Evolutionary conservation across 2,888 invertebrate species (phyloP).

Genomic region (Masnerella sp.): DNA sequence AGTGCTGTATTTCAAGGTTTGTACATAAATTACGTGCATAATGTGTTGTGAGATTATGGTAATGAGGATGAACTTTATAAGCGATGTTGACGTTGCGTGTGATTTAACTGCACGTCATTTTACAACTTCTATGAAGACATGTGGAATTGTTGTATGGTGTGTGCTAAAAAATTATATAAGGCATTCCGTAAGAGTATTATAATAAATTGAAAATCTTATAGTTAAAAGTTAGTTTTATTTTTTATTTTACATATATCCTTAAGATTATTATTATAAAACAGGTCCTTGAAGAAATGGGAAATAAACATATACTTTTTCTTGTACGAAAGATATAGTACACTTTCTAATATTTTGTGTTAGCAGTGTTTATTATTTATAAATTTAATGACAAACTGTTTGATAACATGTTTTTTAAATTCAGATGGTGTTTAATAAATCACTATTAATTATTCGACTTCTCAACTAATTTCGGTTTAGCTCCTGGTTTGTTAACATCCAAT

Average conservation of each 20-base stretch:
- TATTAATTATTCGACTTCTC: background rate
- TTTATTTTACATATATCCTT: too few relatives aligned
- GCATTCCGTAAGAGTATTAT: constrained; percentile 61
- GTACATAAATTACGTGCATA: constrained; percentile 37
- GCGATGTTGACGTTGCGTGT: constrained; percentile 41
- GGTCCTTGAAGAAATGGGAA: too few relatives aligned
- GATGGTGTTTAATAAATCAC: too few relatives aligned
- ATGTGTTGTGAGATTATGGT: constrained; percentile 25
- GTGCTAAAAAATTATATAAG: constrained; percentile 51
- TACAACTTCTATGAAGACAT: constrained; percentile 15
- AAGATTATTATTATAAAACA: too few relatives aligned
- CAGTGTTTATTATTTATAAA: too few relatives aligned
- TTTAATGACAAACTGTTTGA: too few relatives aligned
- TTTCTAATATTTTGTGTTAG: too few relatives aligned
- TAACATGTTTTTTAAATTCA: too few relatives aligned
- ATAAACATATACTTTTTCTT: too few relatives aligned
- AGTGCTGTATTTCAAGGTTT: constrained; percentile 52
- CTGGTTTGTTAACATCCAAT: constrained; percentile 10
- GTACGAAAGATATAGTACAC: too few relatives aligned
- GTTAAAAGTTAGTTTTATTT: too few relatives aligned
- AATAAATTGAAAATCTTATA: constrained; percentile 51
- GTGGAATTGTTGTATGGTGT: constrained; percentile 51
- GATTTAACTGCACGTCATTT: constrained; percentile 22
- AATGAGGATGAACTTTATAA: constrained; percentile 38
- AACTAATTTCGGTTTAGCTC: constrained; percentile 21